These are phyloP conservation scores for Trichacis sp. DNA, from an alignment of 2,888 invertebrate species.

Conservation along the genomic window DNA sequence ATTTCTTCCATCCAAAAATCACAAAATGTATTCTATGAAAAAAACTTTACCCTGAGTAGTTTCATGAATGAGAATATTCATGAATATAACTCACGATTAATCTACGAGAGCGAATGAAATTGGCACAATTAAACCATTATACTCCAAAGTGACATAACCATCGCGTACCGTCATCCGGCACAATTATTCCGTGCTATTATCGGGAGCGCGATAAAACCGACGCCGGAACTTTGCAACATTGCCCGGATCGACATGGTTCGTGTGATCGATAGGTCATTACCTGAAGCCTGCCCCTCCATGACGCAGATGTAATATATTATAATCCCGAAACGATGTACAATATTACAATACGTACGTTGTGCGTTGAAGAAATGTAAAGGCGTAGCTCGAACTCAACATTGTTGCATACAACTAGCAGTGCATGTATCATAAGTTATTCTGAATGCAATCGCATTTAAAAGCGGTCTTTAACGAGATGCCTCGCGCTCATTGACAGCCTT, in stretches of 20 bases:
- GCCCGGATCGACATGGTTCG: conserved; percentile 34
- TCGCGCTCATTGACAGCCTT: conserved; percentile 12
- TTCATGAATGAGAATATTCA: no score
- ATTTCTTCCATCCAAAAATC: no score
- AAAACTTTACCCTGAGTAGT: no score
- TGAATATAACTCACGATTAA: no score
- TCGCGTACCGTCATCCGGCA: conserved; percentile 24
- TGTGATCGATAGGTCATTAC: conserved; percentile 48
- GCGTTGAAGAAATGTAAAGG: conserved; percentile 37
- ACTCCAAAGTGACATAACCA: conserved; percentile 29
- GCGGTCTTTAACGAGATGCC: conserved; percentile 25
- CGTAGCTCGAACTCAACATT: conserved; percentile 49
- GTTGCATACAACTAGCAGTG: conserved; percentile 54
- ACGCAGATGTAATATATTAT: conserved; percentile 49
- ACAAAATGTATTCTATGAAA: no score
- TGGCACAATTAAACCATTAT: background rate
- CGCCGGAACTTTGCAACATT: conserved; percentile 37
- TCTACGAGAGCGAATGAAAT: background rate
- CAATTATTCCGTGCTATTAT: conserved; percentile 27
- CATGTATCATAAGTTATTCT: conserved; percentile 50
- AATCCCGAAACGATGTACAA: conserved; percentile 45
- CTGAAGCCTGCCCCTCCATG: conserved; percentile 37
- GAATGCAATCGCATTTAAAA: conserved; percentile 11
- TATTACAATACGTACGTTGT: conserved; percentile 25
- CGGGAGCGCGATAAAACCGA: conserved; percentile 25